Evolutionary conservation across 2,797 vertebrate species (phyloP).

Genomic region (Acanthurus lineatus): DNA sequence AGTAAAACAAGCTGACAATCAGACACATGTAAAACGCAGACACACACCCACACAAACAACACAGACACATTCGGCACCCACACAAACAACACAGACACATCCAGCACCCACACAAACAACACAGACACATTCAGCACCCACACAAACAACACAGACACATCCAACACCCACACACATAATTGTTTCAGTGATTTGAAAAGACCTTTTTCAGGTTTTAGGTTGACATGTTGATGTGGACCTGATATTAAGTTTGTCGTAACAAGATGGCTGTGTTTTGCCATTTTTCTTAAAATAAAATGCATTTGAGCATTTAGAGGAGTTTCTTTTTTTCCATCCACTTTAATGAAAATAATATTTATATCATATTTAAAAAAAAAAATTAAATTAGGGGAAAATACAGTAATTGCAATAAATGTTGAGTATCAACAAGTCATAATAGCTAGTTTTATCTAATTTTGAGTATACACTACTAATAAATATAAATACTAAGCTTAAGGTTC

Average conservation of each 20-base stretch:
- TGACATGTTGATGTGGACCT: not conserved
- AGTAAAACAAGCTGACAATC: too few relatives aligned
- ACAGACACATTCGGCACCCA: too few relatives aligned
- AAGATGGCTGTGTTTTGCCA: not conserved
- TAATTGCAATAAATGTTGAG: constrained; percentile 3
- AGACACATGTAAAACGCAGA: too few relatives aligned
- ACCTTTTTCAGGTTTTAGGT: constrained; percentile 1
- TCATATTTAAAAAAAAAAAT: not conserved
- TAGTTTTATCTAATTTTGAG: constrained; percentile 4
- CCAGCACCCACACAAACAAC: not conserved
- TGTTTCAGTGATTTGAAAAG: constrained; percentile 7
- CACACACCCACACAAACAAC: too few relatives aligned
- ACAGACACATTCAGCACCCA: not conserved
- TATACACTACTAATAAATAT: constrained; percentile 1
- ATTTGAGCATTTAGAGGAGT: not conserved
- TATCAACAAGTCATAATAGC: not conserved
- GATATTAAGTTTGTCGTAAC: not conserved
- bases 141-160: not conserved
- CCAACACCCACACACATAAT: not conserved
- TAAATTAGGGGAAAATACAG: not conserved
- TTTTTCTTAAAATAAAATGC: constrained; percentile 11
- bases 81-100: not conserved
- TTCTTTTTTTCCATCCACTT: not conserved
- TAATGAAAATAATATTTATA: not conserved
- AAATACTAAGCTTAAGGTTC: not conserved